phyloP scores from a whole-genome alignment of 2,797 vertebrate species.

The Ispidina picta region DNA sequence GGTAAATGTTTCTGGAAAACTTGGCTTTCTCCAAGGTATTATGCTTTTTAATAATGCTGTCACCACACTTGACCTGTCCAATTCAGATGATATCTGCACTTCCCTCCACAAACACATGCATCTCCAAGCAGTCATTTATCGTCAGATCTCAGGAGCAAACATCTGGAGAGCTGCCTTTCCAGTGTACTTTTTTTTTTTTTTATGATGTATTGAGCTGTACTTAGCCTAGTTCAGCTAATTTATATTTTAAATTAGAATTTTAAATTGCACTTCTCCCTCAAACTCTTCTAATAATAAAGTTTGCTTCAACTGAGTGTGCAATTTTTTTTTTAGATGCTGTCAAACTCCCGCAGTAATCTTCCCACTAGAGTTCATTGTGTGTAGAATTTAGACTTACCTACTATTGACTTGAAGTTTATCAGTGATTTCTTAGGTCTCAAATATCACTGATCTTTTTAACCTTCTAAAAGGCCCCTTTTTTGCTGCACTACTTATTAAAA shows the following conservation, averaged over 20 bases:
- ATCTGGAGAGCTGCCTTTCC: conserved; percentile 20
- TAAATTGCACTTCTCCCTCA: conserved; percentile 9
- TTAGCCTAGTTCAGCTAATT: neutral
- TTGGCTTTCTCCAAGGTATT: conserved; percentile 62
- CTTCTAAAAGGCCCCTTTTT: conserved; percentile 41
- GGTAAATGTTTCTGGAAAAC: conserved; percentile 58
- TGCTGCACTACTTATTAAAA: conserved; percentile 56
- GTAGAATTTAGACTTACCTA: conserved; percentile 67
- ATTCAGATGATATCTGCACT: conserved; percentile 68
- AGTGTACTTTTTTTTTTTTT: neutral
- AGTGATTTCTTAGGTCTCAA: conserved; percentile 62
- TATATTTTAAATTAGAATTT: conserved; percentile 23
- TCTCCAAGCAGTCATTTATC: conserved; percentile 56
- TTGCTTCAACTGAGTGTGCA: neutral
- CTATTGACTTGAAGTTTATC: conserved; percentile 67
- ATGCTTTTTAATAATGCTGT: conserved; percentile 65
- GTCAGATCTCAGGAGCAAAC: conserved; percentile 48
- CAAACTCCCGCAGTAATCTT: conserved; percentile 31
- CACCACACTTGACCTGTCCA: conserved; percentile 70
- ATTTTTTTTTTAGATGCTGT: conserved; percentile 43
- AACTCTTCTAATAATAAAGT: conserved; percentile 25
- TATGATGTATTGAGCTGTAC: neutral
- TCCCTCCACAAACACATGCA: conserved; percentile 45
- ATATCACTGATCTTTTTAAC: conserved; percentile 68
- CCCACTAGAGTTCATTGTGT: conserved; percentile 38